These are phyloP conservation scores for Leptobrachium leishanense DNA, from an alignment of 2,113 vertebrate genomes.

Conservation along the genomic window DNA sequence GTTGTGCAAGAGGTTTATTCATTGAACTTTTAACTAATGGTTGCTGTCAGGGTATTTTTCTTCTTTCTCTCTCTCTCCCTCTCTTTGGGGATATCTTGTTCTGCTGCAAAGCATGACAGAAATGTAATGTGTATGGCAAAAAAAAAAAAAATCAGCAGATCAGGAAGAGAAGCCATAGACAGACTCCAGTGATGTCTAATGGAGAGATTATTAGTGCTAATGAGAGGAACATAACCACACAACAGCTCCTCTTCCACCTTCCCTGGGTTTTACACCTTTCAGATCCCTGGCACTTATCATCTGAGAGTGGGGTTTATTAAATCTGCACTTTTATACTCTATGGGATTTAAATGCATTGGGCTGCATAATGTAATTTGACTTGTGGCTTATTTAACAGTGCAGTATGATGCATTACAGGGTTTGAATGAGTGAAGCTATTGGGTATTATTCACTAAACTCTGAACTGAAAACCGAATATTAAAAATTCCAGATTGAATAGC, in stretches of 20 bases:
- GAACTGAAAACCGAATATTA: too few species aligned
- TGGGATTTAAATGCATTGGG: background rate
- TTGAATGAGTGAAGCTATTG: too few species aligned
- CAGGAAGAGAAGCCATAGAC: slow-evolving; percentile 56
- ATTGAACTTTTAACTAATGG: slow-evolving; percentile 67
- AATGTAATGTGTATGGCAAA: slow-evolving; percentile 61
- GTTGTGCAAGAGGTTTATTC: slow-evolving; percentile 72
- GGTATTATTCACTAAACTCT: too few species aligned
- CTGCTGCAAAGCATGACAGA: slow-evolving; percentile 67
- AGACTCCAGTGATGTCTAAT: slow-evolving; percentile 69
- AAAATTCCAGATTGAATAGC: too few species aligned
- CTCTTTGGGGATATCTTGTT: slow-evolving; percentile 69
- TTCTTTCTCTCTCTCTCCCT: slow-evolving; percentile 17
- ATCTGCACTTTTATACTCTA: background rate
- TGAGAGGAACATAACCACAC: slow-evolving; percentile 51
- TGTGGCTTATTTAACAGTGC: background rate
- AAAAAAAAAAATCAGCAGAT: slow-evolving; percentile 51
- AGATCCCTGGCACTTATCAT: slow-evolving; percentile 1
- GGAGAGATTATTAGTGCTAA: slow-evolving; percentile 62
- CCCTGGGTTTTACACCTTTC: slow-evolving; percentile 50
- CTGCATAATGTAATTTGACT: background rate
- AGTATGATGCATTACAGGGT: too few species aligned
- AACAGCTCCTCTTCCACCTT: slow-evolving; percentile 41
- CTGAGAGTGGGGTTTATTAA: background rate
- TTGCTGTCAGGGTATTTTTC: slow-evolving; percentile 66